These are phyloP conservation scores for Rhincodon typus DNA, from an alignment of 2,797 vertebrate species.

Conservation along the genomic window DNA sequence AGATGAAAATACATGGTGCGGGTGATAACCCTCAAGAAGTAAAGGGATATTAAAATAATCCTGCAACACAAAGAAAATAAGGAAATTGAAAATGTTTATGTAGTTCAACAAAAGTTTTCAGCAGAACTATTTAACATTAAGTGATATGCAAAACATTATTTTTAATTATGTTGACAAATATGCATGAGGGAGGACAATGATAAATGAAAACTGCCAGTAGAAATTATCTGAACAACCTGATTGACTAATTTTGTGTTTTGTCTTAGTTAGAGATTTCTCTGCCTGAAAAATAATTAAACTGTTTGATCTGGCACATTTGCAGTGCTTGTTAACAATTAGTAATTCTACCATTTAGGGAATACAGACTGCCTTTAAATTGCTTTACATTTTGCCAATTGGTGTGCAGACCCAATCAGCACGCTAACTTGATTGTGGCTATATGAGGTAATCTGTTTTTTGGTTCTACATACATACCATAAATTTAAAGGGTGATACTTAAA, in stretches of 20 bases:
- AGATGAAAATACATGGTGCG: too few relatives aligned
- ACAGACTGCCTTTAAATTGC: neutral
- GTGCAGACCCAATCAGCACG: neutral
- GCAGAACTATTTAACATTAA: neutral
- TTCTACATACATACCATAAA: neutral
- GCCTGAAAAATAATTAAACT: neutral
- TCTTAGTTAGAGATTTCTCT: neutral
- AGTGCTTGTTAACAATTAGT: neutral
- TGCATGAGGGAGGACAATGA: neutral
- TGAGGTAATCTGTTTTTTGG: neutral
- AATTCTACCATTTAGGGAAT: neutral
- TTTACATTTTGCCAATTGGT: neutral
- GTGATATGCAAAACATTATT: neutral
- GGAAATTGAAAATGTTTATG: too few relatives aligned
- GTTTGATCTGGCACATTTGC: neutral
- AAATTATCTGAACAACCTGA: neutral
- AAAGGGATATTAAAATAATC: too few relatives aligned
- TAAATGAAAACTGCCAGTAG: neutral
- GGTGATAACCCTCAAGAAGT: too few relatives aligned
- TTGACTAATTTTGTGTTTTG: neutral
- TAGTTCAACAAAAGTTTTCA: neutral
- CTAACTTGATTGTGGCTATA: neutral
- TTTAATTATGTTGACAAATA: neutral
- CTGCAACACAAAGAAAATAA: too few relatives aligned
- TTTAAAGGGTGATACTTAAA: neutral